Percentiles rank a stretch among this genome's conserved stretches.
phyloP scores from a whole-genome alignment of 2,888 invertebrate genomes.

The Chorisops tibialis region DNA sequence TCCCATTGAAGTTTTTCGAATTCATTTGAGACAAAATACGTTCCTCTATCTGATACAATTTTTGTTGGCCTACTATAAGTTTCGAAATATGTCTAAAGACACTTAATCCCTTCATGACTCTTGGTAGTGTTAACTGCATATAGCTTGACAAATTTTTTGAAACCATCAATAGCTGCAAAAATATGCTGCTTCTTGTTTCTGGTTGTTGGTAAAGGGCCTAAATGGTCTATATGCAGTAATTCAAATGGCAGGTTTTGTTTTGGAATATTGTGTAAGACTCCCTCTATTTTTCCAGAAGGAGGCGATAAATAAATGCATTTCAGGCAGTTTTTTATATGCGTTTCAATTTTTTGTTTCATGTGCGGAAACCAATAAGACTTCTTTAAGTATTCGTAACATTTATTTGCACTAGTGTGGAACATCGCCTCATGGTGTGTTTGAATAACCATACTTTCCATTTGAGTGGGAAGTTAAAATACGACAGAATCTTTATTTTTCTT shows the following conservation, averaged over 20 bases:
- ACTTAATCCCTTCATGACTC: background rate
- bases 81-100: background rate
- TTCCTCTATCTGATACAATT: background rate
- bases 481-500: background rate
- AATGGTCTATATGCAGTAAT: constrained; percentile 41
- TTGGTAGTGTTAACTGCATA: constrained; percentile 35
- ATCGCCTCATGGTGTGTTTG: background rate
- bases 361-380: background rate
- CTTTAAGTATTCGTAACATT: background rate
- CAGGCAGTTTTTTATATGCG: background rate
- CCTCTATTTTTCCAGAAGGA: constrained; percentile 40
- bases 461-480: background rate
- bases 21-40: background rate
- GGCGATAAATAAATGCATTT: background rate
- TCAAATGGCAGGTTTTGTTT: constrained; percentile 39
- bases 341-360: background rate
- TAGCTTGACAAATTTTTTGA: constrained; percentile 36
- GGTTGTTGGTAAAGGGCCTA: constrained; percentile 40
- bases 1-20: background rate
- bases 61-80: background rate
- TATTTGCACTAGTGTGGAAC: background rate
- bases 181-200: constrained; percentile 41
- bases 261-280: constrained; percentile 39
- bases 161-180: constrained; percentile 40
- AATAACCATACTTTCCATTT: background rate